These are phyloP conservation scores for Erpobdella octoculata DNA, from an alignment of 2,888 invertebrate species.

Conservation along the genomic window DNA sequence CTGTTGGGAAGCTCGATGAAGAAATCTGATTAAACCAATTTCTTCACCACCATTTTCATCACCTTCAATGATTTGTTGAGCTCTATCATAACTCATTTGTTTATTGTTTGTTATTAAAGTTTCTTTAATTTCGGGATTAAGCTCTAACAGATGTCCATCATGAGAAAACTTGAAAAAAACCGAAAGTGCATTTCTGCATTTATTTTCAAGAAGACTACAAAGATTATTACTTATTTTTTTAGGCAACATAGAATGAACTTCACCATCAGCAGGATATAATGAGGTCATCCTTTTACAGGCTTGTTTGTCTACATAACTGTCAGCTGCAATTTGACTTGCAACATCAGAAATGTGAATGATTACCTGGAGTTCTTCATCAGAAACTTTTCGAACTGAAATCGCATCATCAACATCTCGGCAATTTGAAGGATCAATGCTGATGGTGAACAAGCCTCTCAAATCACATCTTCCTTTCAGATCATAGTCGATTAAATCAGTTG, in stretches of 20 bases:
- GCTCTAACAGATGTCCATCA: background rate
- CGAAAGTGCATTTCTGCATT: constrained; percentile 41
- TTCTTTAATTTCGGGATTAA: background rate
- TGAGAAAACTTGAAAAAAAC: constrained; percentile 3
- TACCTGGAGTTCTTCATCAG: constrained; percentile 56
- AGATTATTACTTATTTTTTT: constrained; percentile 65
- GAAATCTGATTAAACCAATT: background rate
- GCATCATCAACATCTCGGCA: constrained; percentile 92
- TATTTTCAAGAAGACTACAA: constrained; percentile 53
- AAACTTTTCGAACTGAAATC: constrained; percentile 67
- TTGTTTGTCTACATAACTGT: constrained; percentile 59
- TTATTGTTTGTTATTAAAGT: constrained; percentile 7
- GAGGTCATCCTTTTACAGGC: constrained; percentile 71
- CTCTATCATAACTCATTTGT: constrained; percentile 16
- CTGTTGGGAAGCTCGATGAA: background rate
- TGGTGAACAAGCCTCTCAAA: constrained; percentile 59
- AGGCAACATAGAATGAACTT: constrained; percentile 83
- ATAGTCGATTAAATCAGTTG: constrained; percentile 41
- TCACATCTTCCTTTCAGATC: constrained; percentile 49
- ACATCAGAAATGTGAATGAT: constrained; percentile 95
- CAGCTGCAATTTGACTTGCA: constrained; percentile 68
- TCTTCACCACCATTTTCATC: background rate
- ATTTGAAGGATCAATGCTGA: constrained; percentile 85
- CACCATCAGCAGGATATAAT: constrained; percentile 41
- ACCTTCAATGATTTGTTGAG: constrained; percentile 13